Evolutionary conservation across 2,888 invertebrate genomes (phyloP).

Genomic region (Apodemia mormo): DNA sequence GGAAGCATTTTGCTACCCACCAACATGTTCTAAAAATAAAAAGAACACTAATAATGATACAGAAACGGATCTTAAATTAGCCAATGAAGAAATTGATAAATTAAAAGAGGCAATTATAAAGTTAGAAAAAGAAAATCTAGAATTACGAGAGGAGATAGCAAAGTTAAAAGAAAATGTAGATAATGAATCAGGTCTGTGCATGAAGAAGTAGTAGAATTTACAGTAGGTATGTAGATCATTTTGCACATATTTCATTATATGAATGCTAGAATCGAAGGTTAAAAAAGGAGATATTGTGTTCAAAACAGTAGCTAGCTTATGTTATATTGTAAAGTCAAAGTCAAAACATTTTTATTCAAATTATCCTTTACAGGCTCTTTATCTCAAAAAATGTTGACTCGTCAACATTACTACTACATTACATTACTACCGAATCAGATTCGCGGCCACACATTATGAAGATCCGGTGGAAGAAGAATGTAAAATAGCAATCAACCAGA

Average conservation of each 20-base stretch:
- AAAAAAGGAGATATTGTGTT: too few species aligned
- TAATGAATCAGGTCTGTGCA: conserved; percentile 37
- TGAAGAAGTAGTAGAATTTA: not conserved
- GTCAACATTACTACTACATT: too few species aligned
- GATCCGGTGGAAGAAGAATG: too few species aligned
- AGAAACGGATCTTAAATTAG: conserved; percentile 11
- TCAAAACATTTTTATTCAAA: too few species aligned
- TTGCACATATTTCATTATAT: not conserved
- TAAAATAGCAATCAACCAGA: too few species aligned
- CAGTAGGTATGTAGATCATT: not conserved
- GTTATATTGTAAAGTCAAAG: too few species aligned
- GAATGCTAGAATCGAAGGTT: too few species aligned
- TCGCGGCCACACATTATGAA: too few species aligned
- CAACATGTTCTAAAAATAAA: conserved; percentile 42
- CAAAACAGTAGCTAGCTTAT: too few species aligned
- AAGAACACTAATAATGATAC: conserved; percentile 29
- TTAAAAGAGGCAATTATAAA: conserved; percentile 45
- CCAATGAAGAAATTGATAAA: conserved; percentile 23
- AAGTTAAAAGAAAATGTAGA: conserved; percentile 48
- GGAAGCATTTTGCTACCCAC: conserved; percentile 44
- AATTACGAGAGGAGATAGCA: conserved; percentile 56
- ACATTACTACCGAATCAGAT: too few species aligned
- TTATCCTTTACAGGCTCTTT: too few species aligned
- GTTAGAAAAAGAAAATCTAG: conserved; percentile 55
- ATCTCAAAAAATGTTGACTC: too few species aligned